Evolutionary conservation across 1,140 invertebrate genomes (phyloP).

Genomic region (Arion vulgaris): DNA sequence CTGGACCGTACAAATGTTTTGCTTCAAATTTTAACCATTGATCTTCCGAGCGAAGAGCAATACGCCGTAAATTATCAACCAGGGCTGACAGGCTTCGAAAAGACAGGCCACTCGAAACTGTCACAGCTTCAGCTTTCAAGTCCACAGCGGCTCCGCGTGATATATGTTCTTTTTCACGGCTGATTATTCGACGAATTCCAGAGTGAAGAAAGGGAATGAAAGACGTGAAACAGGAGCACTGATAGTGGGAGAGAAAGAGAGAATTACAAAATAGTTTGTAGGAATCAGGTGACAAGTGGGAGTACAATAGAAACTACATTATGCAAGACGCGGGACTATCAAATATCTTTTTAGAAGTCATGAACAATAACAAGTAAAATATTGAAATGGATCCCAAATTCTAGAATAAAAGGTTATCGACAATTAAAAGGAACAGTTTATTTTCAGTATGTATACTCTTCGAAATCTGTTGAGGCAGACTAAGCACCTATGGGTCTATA

Average conservation of each 20-base stretch:
- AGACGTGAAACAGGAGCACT: background rate
- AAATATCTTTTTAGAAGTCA: too few species aligned
- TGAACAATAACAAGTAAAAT: too few species aligned
- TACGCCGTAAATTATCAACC: conserved; percentile 23
- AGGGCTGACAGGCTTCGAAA: conserved; percentile 22
- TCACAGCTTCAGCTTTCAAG: conserved; percentile 19
- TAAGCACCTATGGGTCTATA: too few species aligned
- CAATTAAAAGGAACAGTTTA: too few species aligned
- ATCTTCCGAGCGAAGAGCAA: conserved; percentile 19
- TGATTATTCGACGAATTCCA: conserved; percentile 22
- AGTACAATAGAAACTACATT: background rate
- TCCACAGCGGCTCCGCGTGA: background rate
- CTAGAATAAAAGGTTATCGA: too few species aligned
- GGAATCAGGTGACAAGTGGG: background rate
- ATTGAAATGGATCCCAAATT: too few species aligned
- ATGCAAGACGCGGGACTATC: too few species aligned
- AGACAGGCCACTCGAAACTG: conserved; percentile 12
- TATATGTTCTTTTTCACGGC: conserved; percentile 19
- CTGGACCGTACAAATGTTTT: conserved; percentile 34
- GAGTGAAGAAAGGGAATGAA: background rate
- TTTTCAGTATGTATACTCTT: too few species aligned
- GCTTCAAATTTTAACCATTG: conserved; percentile 28
- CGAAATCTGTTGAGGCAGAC: too few species aligned
- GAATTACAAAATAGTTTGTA: background rate
- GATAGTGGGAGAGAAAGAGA: background rate